Percentiles rank a stretch among this genome's conserved stretches.
Evolutionary conservation across 2,113 vertebrate genomes (phyloP).

Genomic region (Cygnus atratus): DNA sequence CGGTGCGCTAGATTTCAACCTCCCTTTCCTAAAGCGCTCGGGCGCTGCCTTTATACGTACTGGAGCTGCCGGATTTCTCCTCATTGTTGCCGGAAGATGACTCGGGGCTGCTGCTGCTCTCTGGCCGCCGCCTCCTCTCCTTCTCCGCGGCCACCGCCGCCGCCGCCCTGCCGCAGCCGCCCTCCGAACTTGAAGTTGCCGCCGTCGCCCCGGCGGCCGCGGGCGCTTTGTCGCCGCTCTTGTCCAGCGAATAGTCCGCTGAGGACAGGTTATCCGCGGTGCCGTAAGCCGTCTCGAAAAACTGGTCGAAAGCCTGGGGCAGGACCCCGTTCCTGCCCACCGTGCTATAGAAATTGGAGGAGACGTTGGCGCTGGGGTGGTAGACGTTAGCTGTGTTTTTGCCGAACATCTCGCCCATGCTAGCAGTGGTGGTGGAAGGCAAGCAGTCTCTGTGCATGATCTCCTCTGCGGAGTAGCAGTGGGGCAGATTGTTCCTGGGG

Average conservation of each 20-base stretch:
- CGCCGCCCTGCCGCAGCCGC: slow-evolving; percentile 79
- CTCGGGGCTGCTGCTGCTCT: slow-evolving; percentile 93
- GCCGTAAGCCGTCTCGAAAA: slow-evolving; percentile 96
- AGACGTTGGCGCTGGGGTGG: slow-evolving; percentile 85
- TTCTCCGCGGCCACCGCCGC: slow-evolving; percentile 79
- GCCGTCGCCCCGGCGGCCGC: slow-evolving; percentile 79
- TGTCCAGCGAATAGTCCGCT: slow-evolving; percentile 83
- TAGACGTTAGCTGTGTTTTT: slow-evolving; percentile 88
- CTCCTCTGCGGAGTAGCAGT: slow-evolving; percentile 95
- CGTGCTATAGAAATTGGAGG: slow-evolving; percentile 89
- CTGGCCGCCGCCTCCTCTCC: slow-evolving; percentile 79
- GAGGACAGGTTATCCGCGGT: slow-evolving; percentile 82
- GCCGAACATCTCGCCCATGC: slow-evolving; percentile 91
- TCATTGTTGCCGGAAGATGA: slow-evolving; percentile 96
- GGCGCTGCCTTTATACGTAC: slow-evolving; percentile 94
- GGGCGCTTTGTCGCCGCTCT: slow-evolving; percentile 80
- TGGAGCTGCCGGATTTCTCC: slow-evolving; percentile 90
- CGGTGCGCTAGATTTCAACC: slow-evolving; percentile 85
- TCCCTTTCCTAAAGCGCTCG: slow-evolving; percentile 83
- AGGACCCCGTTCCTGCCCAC: slow-evolving; percentile 95
- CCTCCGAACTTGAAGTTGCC: slow-evolving; percentile 86
- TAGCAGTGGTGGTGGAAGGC: slow-evolving; percentile 82
- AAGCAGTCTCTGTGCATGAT: slow-evolving; percentile 96
- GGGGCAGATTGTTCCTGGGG: slow-evolving; percentile 92
- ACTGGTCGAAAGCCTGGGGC: slow-evolving; percentile 97